Conservation (phyloP, 2,797 vertebrate genomes). For the Xerus rutilus region DNA sequence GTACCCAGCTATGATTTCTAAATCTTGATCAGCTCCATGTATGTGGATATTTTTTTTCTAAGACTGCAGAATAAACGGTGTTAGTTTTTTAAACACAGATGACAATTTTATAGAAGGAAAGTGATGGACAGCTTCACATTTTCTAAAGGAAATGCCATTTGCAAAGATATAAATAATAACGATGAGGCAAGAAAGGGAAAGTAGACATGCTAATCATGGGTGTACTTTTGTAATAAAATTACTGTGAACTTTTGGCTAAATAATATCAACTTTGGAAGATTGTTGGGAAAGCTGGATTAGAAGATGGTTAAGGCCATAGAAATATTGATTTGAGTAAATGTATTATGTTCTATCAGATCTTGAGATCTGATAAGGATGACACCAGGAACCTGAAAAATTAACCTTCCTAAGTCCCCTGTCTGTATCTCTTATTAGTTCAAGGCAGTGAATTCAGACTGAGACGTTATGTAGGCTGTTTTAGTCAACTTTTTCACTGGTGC, state of each 20-base stretch:
- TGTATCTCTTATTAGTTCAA: not conserved
- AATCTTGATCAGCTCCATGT: constrained; percentile 51
- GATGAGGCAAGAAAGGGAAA: not conserved
- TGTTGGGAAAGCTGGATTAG: not conserved
- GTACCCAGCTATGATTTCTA: constrained; percentile 30
- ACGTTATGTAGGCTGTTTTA: not conserved
- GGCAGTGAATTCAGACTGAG: not conserved
- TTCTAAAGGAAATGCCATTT: constrained; percentile 74
- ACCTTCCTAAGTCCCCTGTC: not conserved
- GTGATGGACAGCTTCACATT: constrained; percentile 53
- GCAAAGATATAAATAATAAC: constrained; percentile 61
- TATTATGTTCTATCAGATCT: not conserved
- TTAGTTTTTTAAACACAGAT: constrained; percentile 44
- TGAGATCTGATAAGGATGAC: not conserved
- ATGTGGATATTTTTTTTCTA: constrained; percentile 42
- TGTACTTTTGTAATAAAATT: constrained; percentile 36
- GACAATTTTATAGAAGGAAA: constrained; percentile 58
- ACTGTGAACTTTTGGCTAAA: constrained; percentile 22
- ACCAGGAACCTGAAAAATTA: not conserved
- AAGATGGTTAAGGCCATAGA: not conserved
- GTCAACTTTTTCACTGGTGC: too few species aligned
- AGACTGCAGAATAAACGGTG: constrained; percentile 45
- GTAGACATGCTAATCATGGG: not conserved
- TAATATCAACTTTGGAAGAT: constrained; percentile 1
- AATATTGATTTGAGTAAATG: not conserved